Percentiles rank a stretch among this genome's conserved stretches.
Evolutionary conservation across 2,113 vertebrate genomes (phyloP).

Genomic region (Siniperca knerii): DNA sequence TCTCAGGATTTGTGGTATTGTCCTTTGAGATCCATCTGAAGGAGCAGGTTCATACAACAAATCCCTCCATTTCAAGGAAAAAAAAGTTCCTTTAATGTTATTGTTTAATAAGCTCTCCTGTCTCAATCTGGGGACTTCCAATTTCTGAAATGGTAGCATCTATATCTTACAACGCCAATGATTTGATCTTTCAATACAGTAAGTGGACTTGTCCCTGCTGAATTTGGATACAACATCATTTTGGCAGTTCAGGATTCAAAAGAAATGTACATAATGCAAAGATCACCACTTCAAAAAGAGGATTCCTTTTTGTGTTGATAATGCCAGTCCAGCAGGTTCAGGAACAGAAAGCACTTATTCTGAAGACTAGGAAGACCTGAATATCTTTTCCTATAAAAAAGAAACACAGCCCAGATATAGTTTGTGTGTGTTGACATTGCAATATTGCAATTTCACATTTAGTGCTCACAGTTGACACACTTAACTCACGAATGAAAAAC

Average conservation of each 20-base stretch:
- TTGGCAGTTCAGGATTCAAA: conserved; percentile 87
- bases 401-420: conserved; percentile 83
- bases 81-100: conserved; percentile 65
- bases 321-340: conserved; percentile 95
- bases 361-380: conserved; percentile 89
- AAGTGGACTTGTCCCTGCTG: conserved; percentile 79
- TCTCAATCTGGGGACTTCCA: conserved; percentile 68
- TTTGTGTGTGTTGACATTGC: conserved; percentile 84
- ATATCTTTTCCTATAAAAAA: conserved; percentile 85
- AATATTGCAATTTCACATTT: conserved; percentile 92
- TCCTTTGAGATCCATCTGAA: conserved; percentile 54
- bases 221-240: conserved; percentile 79
- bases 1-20: conserved; percentile 72
- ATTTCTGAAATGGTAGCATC: conserved; percentile 65
- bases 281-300: conserved; percentile 74
- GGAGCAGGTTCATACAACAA: conserved; percentile 72
- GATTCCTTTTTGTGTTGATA: conserved; percentile 85
- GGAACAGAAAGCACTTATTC: conserved; percentile 93
- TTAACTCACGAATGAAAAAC: conserved; percentile 88
- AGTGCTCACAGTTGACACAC: conserved; percentile 93
- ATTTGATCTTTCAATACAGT: conserved; percentile 70
- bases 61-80: conserved; percentile 66
- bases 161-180: conserved; percentile 59
- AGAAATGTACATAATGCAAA: conserved; percentile 80
- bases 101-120: conserved; percentile 72